Evolutionary conservation across 2,888 invertebrate genomes (phyloP).

Genomic region (Yponomeuta sedellus): DNA sequence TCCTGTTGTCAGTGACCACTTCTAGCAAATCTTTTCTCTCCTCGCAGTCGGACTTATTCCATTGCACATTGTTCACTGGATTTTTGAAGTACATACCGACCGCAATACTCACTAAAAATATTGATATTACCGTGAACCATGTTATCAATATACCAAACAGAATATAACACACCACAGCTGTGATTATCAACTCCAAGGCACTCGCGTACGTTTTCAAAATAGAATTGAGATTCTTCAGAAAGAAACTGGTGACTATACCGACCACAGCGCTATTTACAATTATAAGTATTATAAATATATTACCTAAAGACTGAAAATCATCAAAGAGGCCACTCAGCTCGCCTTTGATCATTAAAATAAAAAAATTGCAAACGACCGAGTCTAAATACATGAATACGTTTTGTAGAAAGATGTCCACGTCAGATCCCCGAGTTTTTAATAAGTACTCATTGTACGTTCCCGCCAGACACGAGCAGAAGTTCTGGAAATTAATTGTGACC

Average conservation of each 20-base stretch:
- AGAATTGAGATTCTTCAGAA: slow-evolving; percentile 93
- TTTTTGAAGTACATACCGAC: slow-evolving; percentile 92
- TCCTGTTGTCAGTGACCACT: background rate
- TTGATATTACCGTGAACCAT: slow-evolving; percentile 87
- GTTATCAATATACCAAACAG: slow-evolving; percentile 91
- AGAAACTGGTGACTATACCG: slow-evolving; percentile 95
- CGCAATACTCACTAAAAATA: slow-evolving; percentile 87
- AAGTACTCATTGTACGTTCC: slow-evolving; percentile 98
- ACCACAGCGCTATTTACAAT: slow-evolving; percentile 93
- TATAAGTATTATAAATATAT: slow-evolving; percentile 85
- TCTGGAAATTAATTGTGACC: slow-evolving; percentile 83
- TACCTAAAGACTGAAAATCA: slow-evolving; percentile 73
- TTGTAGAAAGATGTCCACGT: slow-evolving; percentile 93
- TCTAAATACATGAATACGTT: slow-evolving; percentile 97
- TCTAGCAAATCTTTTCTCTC: slow-evolving; percentile 1
- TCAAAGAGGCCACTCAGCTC: slow-evolving; percentile 79
- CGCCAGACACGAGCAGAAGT: slow-evolving; percentile 93
- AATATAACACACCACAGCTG: slow-evolving; percentile 90
- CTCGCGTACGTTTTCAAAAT: slow-evolving; percentile 97
- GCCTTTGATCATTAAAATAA: slow-evolving; percentile 81
- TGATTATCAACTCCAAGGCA: slow-evolving; percentile 92
- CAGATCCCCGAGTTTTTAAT: slow-evolving; percentile 88
- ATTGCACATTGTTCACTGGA: slow-evolving; percentile 77
- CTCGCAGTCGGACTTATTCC: background rate
- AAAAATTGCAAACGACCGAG: slow-evolving; percentile 93